Conservation (phyloP, 2,888 invertebrate species). For the Homarus gammarus region DNA sequence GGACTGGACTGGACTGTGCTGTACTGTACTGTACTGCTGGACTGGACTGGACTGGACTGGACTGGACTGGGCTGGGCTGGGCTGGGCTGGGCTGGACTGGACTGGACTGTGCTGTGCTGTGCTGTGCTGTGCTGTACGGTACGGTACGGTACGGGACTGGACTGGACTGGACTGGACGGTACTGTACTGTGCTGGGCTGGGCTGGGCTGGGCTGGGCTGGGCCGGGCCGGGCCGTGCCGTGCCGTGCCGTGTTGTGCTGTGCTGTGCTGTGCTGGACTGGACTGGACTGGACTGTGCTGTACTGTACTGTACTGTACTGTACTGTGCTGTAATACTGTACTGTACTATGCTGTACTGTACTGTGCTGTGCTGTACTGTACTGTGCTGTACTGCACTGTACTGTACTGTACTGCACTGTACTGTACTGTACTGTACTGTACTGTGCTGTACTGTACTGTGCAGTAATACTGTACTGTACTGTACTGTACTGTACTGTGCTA, state of each 20-base stretch:
- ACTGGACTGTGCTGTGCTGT: background rate
- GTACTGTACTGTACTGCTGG: background rate
- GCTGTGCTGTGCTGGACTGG: background rate
- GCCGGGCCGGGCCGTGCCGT: no score
- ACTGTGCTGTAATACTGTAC: constrained; percentile 16
- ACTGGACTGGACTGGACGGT: background rate
- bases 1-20: no score
- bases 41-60: background rate
- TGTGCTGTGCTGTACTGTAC: background rate
- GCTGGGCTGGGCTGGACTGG: no score
- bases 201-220: no score
- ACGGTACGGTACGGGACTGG: background rate
- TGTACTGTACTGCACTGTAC: constrained; percentile 11
- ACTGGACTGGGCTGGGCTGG: no score
- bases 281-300: background rate
- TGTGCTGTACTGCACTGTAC: constrained; percentile 10
- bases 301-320: no score
- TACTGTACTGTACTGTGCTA: no score
- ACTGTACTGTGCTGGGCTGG: no score
- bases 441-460: constrained; percentile 18
- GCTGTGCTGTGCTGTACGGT: no score
- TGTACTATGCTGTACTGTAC: constrained; percentile 3
- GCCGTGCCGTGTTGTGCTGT: no score
- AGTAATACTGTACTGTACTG: no score
- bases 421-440: constrained; percentile 8